A percentile compares a stretch with the other conserved stretches of the same genome.
phyloP scores from a whole-genome alignment of 1,140 invertebrate genomes.

The Trichogramma pretiosum region DNA sequence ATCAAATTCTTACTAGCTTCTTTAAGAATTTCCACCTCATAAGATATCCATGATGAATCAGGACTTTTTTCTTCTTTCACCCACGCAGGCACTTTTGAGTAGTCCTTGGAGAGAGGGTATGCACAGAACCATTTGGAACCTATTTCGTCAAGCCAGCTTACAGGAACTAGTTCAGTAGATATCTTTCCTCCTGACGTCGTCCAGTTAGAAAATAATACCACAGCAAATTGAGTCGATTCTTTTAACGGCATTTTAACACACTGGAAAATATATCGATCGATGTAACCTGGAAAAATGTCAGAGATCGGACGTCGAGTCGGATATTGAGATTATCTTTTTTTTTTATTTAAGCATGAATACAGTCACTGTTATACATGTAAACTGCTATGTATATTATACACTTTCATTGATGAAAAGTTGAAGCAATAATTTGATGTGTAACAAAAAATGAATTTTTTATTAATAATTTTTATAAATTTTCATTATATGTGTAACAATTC shows the following conservation, averaged over 20 bases:
- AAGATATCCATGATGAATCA: not conserved
- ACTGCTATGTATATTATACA: no score
- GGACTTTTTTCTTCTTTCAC: not conserved
- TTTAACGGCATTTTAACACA: not conserved
- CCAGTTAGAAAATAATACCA: not conserved
- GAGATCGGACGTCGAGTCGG: no score
- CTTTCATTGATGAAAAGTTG: no score
- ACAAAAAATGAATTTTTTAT: no score
- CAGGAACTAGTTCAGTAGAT: not conserved
- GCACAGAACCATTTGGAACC: not conserved
- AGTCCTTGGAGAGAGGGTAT: not conserved
- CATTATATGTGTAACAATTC: not conserved
- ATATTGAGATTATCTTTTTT: no score
- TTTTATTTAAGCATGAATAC: no score
- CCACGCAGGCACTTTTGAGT: not conserved
- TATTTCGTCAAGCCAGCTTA: not conserved
- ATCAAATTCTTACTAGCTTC: constrained; percentile 19
- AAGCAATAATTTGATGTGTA: no score
- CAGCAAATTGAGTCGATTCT: not conserved
- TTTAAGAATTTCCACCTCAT: not conserved
- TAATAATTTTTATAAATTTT: no score
- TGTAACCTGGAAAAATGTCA: no score
- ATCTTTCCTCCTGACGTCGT: not conserved
- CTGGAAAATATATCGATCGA: no score
- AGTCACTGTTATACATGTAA: no score